phyloP scores from a whole-genome alignment of 2,888 invertebrate species.

The Lypha dubia region DNA sequence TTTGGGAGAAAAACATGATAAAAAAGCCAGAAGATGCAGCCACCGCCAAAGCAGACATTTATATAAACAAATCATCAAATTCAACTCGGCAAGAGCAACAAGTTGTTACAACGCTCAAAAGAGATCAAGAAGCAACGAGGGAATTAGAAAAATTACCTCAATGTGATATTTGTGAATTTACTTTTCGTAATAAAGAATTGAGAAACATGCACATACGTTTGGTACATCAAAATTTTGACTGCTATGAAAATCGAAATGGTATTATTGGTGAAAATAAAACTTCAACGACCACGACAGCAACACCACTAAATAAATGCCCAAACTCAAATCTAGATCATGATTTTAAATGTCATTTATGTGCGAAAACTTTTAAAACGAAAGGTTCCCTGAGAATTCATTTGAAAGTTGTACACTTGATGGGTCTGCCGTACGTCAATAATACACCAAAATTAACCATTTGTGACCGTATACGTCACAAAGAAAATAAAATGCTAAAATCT shows the following conservation, averaged over 20 bases:
- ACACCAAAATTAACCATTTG: constrained; percentile 79
- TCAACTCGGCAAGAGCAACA: constrained; percentile 53
- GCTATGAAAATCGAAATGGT: neutral
- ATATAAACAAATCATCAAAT: constrained; percentile 49
- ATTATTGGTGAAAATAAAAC: constrained; percentile 71
- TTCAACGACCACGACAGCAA: constrained; percentile 64
- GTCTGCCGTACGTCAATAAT: constrained; percentile 74
- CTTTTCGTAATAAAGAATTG: constrained; percentile 88
- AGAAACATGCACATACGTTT: constrained; percentile 90
- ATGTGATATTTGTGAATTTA: constrained; percentile 89
- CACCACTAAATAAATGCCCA: constrained; percentile 26
- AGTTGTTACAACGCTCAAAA: constrained; percentile 13
- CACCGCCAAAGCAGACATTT: constrained; percentile 27
- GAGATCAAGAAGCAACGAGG: constrained; percentile 11
- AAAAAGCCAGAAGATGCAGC: constrained; percentile 39
- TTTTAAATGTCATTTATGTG: constrained; percentile 88
- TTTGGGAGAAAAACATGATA: constrained; percentile 18
- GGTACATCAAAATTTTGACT: constrained; percentile 84
- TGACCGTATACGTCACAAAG: constrained; percentile 80
- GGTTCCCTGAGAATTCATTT: constrained; percentile 92
- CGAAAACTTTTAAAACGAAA: constrained; percentile 91
- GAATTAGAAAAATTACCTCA: constrained; percentile 66
- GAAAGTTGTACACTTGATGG: constrained; percentile 88
- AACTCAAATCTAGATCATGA: constrained; percentile 74
- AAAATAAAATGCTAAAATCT: constrained; percentile 69